Base-by-base conservation (phyloP, 2,113 vertebrate genomes). In the Tamias sibiricus region DNA sequence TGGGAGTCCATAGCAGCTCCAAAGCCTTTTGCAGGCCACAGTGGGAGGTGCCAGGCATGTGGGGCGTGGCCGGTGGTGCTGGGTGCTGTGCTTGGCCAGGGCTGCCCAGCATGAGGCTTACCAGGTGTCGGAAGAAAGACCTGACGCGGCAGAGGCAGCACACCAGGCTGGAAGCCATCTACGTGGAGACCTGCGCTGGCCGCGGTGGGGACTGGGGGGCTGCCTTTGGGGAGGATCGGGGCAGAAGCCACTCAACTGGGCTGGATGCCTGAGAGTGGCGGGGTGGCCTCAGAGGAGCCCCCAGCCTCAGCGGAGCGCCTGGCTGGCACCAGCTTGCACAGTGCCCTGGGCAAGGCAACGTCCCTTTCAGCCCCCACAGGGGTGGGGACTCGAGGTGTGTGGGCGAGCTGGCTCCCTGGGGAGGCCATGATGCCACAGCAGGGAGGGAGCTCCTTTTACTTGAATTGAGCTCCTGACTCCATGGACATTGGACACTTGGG, bases 291-390 rank as follows among this genome's bases (percentile, higher is more conserved):
- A 19, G 20, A 44, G 5, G 24, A 37, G 40, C 2, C 47, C 40
- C 52, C 62, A 49, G 26, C 24, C 1, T 0, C 37, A 22, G 4
- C 47, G 32, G 57, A 32, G 47, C 22, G 11, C 0, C 24, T 37
- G 69, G n/a, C 2, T 22, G 30, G 14, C n/a, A 35, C 11, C 35
- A 40, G 17, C 32, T 37, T 11, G 30, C 32, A 37, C 44, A 8
- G 9, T 44, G 66, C 2, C 0, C 72, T 0, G 16, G 52, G 52
- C 52, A 52, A 52, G 26, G 19, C 19, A 30, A 1, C 0, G 22
- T 16, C 26, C 24, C 8, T 16, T 40, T 40, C 3, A 12, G 57
- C 47, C 57, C 22, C 42, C 14, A 7, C 1, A 8, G 16, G 1
- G 2, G 32, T 2, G 52, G 22, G 13, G 47, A 1, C 11, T 16